phyloP scores from a whole-genome alignment of 2,888 invertebrate species.

The Hedya salicella region DNA sequence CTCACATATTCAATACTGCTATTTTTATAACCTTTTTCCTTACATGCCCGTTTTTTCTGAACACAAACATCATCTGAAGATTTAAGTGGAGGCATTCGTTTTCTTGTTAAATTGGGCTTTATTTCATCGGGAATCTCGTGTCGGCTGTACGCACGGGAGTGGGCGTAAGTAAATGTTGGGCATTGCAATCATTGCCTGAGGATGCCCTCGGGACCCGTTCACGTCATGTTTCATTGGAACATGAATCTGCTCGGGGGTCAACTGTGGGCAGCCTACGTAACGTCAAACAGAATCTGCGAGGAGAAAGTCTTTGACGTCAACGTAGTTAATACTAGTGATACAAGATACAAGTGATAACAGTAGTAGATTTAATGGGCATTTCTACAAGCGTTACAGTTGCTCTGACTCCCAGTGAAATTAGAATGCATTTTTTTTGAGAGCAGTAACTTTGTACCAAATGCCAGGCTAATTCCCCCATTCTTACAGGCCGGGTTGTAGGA shows the following conservation, averaged over 20 bases:
- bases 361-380: no score
- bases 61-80: background rate
- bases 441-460: no score
- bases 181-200: slow-evolving; percentile 49
- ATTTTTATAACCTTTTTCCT: slow-evolving; percentile 14
- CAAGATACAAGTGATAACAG: no score
- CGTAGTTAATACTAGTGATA: background rate
- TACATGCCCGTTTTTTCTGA: background rate
- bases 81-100: background rate
- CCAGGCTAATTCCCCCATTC: no score
- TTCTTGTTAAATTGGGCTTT: slow-evolving; percentile 9
- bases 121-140: slow-evolving; percentile 6
- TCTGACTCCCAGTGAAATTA: no score
- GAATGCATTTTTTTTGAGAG: no score
- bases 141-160: slow-evolving; percentile 41
- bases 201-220: slow-evolving; percentile 45
- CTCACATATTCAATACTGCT: slow-evolving; percentile 10
- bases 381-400: no score
- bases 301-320: background rate
- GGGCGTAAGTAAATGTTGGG: slow-evolving; percentile 45
- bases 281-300: slow-evolving; percentile 39
- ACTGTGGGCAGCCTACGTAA: slow-evolving; percentile 37
- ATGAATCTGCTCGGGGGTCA: slow-evolving; percentile 44
- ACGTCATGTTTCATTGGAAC: slow-evolving; percentile 47
- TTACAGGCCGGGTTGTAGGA: no score